Base-by-base conservation (phyloP, 2,113 vertebrate species). In the Scartelaos histophorus region DNA sequence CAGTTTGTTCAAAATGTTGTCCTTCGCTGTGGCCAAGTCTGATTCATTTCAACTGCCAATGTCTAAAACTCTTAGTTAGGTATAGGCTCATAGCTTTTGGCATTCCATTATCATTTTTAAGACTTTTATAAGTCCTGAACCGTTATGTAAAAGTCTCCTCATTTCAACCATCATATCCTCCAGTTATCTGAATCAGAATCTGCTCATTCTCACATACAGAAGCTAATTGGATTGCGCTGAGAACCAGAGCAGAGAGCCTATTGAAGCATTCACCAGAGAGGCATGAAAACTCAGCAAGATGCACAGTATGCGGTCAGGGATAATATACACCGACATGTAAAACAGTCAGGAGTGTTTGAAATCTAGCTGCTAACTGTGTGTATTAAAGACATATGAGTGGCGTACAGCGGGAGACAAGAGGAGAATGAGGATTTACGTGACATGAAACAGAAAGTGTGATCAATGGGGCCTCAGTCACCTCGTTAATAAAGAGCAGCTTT, bases 401-500 rank as follows among this genome's bases (percentile, higher is more conserved):
- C 13, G 53, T 51, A 67, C 66, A 75, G 78, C 64, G 71, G 25
- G 25, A 82, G 73, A 85, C 74, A 82, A 73, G 85, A 76, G 76
- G 45, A 69, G 69, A 81, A 58, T 80, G 75, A 85, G 81, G 85
- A 79, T 87, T 73, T 84, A 85, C 74, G 70, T 75, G 87, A 83
- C 83, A 91, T 92, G 76, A 92, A 92, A 92, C 87, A 86, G 90
- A 94, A 90, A 89, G 71, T 71, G 78, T 92, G 93, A 94, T 94
- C 90, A 92, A 93, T 89, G 91, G 82, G 79, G 84, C 80, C 81
- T 85, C 90, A 73, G 84, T 90, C 87, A 88, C 85, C 84, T 89
- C 87, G 82, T 93, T 94, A 93, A 94, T 93, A 93, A 93, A 90
- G 90, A 90, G 84, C 80, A 79, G 67, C 92, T 93, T 93, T 94